phyloP scores from a whole-genome alignment of 2,113 vertebrate genomes.

The Megatriorchis doriae region DNA sequence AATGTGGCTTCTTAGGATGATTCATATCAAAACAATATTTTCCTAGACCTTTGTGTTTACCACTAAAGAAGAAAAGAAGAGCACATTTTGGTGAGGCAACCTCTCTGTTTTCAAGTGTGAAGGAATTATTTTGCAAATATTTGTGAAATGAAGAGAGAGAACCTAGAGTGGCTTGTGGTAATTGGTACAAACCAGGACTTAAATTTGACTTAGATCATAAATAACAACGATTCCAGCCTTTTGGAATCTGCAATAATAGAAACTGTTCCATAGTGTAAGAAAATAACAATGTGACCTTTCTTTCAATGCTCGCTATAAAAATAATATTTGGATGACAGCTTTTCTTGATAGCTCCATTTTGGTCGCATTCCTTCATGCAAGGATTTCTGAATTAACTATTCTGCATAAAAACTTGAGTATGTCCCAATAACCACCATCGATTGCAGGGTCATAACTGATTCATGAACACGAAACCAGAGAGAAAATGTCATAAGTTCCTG shows the following conservation, averaged over 20 bases:
- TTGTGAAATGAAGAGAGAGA: slow-evolving; percentile 8
- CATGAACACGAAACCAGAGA: neutral
- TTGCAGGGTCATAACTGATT: neutral
- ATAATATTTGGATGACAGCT: slow-evolving; percentile 34
- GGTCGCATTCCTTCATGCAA: neutral
- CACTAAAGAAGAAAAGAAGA: neutral
- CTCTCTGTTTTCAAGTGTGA: slow-evolving; percentile 2
- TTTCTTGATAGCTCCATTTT: slow-evolving; percentile 50
- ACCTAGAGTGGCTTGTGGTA: neutral
- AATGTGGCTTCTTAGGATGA: neutral
- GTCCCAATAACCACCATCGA: neutral
- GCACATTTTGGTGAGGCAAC: neutral
- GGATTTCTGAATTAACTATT: slow-evolving; percentile 18
- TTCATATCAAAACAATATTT: neutral
- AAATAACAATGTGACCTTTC: slow-evolving; percentile 60
- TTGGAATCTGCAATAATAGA: slow-evolving; percentile 41
- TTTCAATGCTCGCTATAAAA: slow-evolving; percentile 25
- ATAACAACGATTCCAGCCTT: slow-evolving; percentile 31
- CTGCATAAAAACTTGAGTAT: neutral
- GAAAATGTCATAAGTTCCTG: neutral
- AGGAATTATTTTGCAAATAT: slow-evolving; percentile 5
- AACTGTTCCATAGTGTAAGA: slow-evolving; percentile 43
- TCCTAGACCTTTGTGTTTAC: neutral
- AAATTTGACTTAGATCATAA: slow-evolving; percentile 41
- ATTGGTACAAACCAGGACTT: slow-evolving; percentile 9